These are phyloP conservation scores for Nycticryphes semicollaris DNA, from an alignment of 2,113 vertebrate genomes.

Conservation along the genomic window DNA sequence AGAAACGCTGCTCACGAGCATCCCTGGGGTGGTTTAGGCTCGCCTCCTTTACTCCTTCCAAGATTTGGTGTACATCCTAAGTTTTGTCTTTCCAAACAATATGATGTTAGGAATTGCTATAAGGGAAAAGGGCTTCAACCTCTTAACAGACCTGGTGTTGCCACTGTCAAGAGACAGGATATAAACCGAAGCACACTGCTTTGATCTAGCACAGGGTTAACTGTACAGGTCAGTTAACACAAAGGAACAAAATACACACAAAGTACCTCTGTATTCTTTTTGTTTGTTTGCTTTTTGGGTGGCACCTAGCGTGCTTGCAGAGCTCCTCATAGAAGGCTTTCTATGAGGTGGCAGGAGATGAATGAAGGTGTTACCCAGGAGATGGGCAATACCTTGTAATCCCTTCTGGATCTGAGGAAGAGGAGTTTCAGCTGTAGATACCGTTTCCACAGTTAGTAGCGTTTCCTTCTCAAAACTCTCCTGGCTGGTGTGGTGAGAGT, in stretches of 20 bases:
- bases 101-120: not conserved
- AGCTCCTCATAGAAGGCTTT: not conserved
- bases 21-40: not conserved
- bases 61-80: too few species aligned
- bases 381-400: not conserved
- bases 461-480: not conserved
- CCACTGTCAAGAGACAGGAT: too few species aligned
- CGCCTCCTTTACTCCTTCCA: not conserved
- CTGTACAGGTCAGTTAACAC: not conserved
- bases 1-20: not conserved
- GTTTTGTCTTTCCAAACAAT: not conserved
- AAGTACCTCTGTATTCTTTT: not conserved
- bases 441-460: not conserved
- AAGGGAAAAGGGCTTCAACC: not conserved
- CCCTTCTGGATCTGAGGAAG: not conserved
- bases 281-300: not conserved
- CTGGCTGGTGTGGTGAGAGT: not conserved
- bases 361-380: not conserved
- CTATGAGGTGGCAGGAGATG: not conserved
- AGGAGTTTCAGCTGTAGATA: not conserved
- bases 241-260: rapidly evolving
- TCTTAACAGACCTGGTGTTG: not conserved
- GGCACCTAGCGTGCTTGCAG: not conserved
- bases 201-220: not conserved
- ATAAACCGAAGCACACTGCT: not conserved